Evolutionary conservation across 1,140 invertebrate species (phyloP).

Genomic region (Pachyrhynchus sulphureomaculatus): DNA sequence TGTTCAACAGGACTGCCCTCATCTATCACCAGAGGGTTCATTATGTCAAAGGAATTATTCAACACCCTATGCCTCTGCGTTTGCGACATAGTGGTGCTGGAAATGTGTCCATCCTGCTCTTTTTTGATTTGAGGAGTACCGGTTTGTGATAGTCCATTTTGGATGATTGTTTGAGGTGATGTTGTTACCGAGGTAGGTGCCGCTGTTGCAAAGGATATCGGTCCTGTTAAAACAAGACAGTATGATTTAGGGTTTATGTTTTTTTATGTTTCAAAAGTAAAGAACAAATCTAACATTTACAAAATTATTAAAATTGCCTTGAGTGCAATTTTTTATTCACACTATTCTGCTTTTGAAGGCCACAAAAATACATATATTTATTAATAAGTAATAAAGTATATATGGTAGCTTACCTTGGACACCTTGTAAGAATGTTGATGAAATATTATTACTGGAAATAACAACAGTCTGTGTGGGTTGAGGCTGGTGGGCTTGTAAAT

Average conservation of each 20-base stretch:
- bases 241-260: neutral
- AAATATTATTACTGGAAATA: slow-evolving; percentile 34
- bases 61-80: slow-evolving; percentile 34
- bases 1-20: slow-evolving; percentile 39
- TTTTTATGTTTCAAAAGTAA: neutral
- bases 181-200: slow-evolving; percentile 10
- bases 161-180: slow-evolving; percentile 1
- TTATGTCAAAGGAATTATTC: slow-evolving; percentile 50
- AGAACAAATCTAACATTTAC: neutral
- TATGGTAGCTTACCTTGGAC: slow-evolving; percentile 7
- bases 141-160: neutral
- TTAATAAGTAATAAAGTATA: too few species aligned
- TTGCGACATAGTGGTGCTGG: slow-evolving; percentile 31
- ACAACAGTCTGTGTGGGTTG: slow-evolving; percentile 22
- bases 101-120: slow-evolving; percentile 33
- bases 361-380: too few species aligned
- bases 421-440: slow-evolving; percentile 28
- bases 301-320: too few species aligned
- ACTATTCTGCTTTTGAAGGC: too few species aligned
- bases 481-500: slow-evolving; percentile 4
- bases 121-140: slow-evolving; percentile 23
- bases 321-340: too few species aligned
- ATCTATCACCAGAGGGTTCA: slow-evolving; percentile 48
- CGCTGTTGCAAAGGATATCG: slow-evolving; percentile 16
- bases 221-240: neutral